Evolutionary conservation across 2,888 invertebrate species (phyloP).

Genomic region (Liposcelis brunnea): DNA sequence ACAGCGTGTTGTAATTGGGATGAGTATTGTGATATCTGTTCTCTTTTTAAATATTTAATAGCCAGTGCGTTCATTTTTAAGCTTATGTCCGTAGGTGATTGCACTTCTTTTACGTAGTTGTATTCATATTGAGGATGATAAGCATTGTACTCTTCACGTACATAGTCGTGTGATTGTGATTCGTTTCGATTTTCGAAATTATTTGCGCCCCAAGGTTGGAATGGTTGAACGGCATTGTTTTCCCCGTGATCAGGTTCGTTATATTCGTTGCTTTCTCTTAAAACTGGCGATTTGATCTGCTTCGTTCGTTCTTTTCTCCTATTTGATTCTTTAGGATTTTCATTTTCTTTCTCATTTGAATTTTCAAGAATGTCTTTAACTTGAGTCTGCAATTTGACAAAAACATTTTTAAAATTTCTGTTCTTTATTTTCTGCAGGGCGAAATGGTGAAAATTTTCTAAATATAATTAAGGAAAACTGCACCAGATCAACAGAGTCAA

Average conservation of each 20-base stretch:
- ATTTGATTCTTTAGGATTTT: conserved; percentile 1
- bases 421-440: neutral
- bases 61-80: conserved; percentile 36
- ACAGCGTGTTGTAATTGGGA: no score
- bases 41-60: conserved; percentile 30
- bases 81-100: conserved; percentile 30
- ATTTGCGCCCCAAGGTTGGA: no score
- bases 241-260: no score
- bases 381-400: conserved; percentile 25
- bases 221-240: no score
- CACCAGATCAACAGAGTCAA: no score
- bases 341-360: conserved; percentile 19
- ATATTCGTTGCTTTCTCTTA: no score
- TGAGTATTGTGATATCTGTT: no score
- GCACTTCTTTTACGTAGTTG: conserved; percentile 18
- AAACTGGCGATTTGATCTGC: conserved; percentile 10
- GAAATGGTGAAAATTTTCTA: neutral
- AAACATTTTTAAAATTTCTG: conserved; percentile 4
- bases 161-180: no score
- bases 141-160: no score
- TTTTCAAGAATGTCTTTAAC: conserved; percentile 35
- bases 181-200: no score
- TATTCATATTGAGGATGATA: no score
- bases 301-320: conserved; percentile 10
- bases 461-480: no score